phyloP scores from a whole-genome alignment of 1,140 invertebrate species.

The Tribolium castaneum region DNA sequence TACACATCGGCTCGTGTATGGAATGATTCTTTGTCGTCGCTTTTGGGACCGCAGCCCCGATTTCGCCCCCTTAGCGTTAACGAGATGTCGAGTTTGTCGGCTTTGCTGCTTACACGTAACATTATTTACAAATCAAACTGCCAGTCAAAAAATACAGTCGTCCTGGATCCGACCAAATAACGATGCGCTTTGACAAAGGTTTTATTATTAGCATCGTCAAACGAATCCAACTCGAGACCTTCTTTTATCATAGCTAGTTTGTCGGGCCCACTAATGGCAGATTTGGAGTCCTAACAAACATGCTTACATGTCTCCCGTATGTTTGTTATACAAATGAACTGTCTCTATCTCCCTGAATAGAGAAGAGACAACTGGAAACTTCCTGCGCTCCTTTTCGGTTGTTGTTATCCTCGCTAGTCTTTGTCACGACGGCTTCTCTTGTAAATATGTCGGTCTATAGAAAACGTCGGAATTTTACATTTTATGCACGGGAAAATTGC shows the following conservation, averaged over 20 bases:
- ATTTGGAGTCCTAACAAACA: slow-evolving; percentile 46
- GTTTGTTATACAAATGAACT: slow-evolving; percentile 49
- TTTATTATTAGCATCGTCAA: slow-evolving; percentile 51
- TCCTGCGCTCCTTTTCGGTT: slow-evolving; percentile 1
- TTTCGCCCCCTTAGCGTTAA: not conserved
- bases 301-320: slow-evolving; percentile 45
- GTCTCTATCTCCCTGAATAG: slow-evolving; percentile 40
- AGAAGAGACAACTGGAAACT: slow-evolving; percentile 35
- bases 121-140: slow-evolving; percentile 41
- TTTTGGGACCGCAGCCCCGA: not conserved
- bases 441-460: slow-evolving; percentile 24
- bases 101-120: slow-evolving; percentile 26
- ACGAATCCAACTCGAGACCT: slow-evolving; percentile 35
- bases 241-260: slow-evolving; percentile 45
- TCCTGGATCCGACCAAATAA: slow-evolving; percentile 44
- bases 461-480: slow-evolving; percentile 37
- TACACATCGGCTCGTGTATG: no score
- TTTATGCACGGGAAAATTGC: slow-evolving; percentile 26
- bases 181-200: slow-evolving; percentile 50
- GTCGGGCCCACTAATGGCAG: slow-evolving; percentile 45
- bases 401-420: slow-evolving; percentile 26
- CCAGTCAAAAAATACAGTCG: slow-evolving; percentile 26
- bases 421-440: slow-evolving; percentile 17
- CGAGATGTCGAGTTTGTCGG: not conserved
- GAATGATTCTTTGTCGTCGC: not conserved